phyloP scores from a whole-genome alignment of 2,113 vertebrate genomes.

The Hemibagrus wyckioides region DNA sequence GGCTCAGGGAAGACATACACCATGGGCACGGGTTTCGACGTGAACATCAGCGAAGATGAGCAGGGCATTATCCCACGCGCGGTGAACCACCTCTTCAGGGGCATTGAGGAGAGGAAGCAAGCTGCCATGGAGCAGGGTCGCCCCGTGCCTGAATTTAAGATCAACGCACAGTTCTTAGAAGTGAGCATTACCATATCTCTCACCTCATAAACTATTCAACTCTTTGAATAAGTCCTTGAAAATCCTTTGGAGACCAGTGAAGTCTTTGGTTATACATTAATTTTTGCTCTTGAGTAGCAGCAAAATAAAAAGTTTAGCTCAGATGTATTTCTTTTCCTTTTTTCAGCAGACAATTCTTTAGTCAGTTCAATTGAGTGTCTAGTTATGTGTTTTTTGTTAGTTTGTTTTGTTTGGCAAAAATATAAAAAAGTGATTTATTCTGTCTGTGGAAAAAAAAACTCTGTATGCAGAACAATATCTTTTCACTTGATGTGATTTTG shows the following conservation, averaged over 20 bases:
- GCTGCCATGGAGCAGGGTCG: slow-evolving; percentile 82
- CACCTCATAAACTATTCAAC: neutral
- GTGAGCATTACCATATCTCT: slow-evolving; percentile 63
- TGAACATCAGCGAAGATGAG: slow-evolving; percentile 89
- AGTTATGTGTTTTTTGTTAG: too few relatives aligned
- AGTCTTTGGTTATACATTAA: neutral
- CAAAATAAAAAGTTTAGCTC: neutral
- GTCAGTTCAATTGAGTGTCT: too few relatives aligned
- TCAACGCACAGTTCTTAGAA: slow-evolving; percentile 97
- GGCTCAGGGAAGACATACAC: slow-evolving; percentile 98
- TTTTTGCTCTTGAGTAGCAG: neutral
- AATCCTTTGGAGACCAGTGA: neutral
- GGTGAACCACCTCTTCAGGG: slow-evolving; percentile 89
- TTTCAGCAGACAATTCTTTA: too few relatives aligned
- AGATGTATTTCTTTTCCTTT: neutral
- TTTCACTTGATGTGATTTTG: slow-evolving; percentile 1
- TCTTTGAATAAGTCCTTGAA: neutral
- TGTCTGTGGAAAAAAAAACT: neutral
- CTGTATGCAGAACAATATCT: too few relatives aligned
- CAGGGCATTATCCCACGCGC: slow-evolving; percentile 94
- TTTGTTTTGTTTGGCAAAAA: neutral
- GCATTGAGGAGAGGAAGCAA: slow-evolving; percentile 86
- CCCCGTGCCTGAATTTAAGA: slow-evolving; percentile 96
- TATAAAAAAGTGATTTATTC: neutral
- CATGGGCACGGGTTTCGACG: slow-evolving; percentile 97